Percentiles rank a stretch among this genome's conserved stretches.
Evolutionary conservation across 1,140 invertebrate genomes (phyloP).

Genomic region (Trichomalopsis sarcophagae): DNA sequence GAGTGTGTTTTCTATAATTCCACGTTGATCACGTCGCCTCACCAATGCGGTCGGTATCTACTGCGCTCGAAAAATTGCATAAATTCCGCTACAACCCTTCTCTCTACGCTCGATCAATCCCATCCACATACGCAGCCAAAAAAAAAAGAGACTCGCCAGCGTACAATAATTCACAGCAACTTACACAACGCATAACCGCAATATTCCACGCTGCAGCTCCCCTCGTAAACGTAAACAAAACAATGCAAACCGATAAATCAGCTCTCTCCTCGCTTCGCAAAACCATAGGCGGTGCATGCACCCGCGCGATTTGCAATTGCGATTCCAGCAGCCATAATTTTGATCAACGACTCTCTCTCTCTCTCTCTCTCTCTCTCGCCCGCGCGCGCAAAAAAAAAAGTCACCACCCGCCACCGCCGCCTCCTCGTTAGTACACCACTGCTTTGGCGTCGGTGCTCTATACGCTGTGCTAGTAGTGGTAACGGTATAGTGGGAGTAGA

Average conservation of each 20-base stretch:
- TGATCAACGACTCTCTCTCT: background rate
- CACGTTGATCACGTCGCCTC: too few relatives aligned
- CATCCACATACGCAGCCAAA: too few relatives aligned
- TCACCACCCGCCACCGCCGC: background rate
- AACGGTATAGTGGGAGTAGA: too few relatives aligned
- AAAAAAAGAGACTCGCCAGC: too few relatives aligned
- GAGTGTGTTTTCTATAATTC: too few relatives aligned
- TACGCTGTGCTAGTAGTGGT: background rate
- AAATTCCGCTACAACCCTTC: too few relatives aligned
- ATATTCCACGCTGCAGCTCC: background rate
- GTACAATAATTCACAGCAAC: background rate
- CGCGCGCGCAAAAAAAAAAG: background rate
- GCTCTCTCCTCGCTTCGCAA: background rate
- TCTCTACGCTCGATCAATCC: too few relatives aligned
- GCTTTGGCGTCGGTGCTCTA: background rate
- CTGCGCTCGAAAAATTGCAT: background rate
- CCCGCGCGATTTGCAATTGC: background rate
- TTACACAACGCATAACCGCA: background rate
- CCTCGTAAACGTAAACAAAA: background rate
- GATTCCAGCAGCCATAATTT: background rate
- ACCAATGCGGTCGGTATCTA: too few relatives aligned
- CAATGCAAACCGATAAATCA: background rate
- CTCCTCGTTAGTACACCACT: conserved; percentile 26
- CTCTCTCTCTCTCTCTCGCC: too few relatives aligned
- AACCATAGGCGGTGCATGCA: background rate